Base-by-base conservation (phyloP, 1,140 invertebrate species). In the Hycleus phaleratus region DNA sequence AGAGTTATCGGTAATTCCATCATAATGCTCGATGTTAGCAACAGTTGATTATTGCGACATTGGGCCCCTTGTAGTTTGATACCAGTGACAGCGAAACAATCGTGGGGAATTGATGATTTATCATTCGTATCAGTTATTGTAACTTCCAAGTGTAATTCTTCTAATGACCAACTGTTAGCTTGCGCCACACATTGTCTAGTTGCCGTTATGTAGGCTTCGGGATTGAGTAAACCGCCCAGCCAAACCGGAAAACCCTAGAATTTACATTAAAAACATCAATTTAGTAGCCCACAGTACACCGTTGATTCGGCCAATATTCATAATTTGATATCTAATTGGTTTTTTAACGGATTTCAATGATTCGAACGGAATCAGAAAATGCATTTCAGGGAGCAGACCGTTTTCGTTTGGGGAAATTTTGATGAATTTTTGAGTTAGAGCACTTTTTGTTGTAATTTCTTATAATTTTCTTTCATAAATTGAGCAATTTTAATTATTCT, bases 141-240 rank as follows among this genome's bases (percentile, higher is more conserved):
- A n/a, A 92, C 91, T 72, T 98, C 91, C 46, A 99, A 78, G 46
- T 91, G 84, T 0, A 99, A 79, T 76, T 99, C 96, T 77, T 99
- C 97, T 5, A 99, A 78, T 0, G 97, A 88, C 88, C 89, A 92
- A 60, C 88, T 90, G 64, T 91, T 91, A 0, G 87, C 88, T 76
- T 98, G 95, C 1, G 95, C 95, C 26, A 98, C 93, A 71, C 93
- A 98, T 69, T 98, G 95, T 25, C 97, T 81, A 2, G 96, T 99
- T 9, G 97, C 97, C 0, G 97, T 99, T 48, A 99, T 95, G 72
- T 98, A 99, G 6, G 97, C 97, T 75, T 99, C 97, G 0, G 97
- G 95, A 75, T 97, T 98, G 61, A 99, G 86, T 42, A 99, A 76
- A 3, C 95, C 95, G 57, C 96, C 97, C 11, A 99, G 78, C 96